These are phyloP conservation scores for Rhagologus leucostigma DNA, from an alignment of 2,113 vertebrate species.

Conservation along the genomic window DNA sequence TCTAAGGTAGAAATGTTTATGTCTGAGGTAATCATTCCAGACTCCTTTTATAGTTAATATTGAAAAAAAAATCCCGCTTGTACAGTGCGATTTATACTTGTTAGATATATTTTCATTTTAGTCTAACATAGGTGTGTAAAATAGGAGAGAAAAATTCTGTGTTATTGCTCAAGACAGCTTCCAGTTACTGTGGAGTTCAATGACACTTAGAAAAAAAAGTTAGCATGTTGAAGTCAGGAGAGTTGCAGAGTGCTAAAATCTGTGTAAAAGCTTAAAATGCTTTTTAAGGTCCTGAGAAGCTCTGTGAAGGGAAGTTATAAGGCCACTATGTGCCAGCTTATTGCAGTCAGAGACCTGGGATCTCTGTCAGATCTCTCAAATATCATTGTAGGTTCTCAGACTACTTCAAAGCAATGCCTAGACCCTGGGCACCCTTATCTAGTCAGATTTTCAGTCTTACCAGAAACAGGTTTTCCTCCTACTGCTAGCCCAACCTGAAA, in stretches of 20 bases:
- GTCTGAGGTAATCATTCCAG: not conserved
- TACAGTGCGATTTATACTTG: not conserved
- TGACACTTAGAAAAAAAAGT: not conserved
- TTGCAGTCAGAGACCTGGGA: not conserved
- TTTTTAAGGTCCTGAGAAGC: not conserved
- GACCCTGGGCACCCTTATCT: rapidly evolving
- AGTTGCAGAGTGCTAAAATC: not conserved
- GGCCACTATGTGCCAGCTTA: rapidly evolving
- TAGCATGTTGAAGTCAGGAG: not conserved
- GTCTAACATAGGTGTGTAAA: not conserved
- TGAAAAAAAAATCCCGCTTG: not conserved
- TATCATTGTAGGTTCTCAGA: not conserved
- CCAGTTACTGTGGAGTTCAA: not conserved
- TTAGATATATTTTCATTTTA: not conserved
- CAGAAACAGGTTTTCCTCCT: not conserved
- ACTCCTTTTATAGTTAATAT: not conserved
- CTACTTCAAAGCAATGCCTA: not conserved
- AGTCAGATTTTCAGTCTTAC: not conserved
- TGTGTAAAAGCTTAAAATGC: not conserved
- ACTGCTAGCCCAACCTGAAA: not conserved
- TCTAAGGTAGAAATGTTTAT: not conserved
- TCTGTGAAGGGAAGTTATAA: not conserved
- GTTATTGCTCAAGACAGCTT: not conserved
- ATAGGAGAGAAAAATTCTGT: not conserved
- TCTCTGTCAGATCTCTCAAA: not conserved